A percentile compares a stretch with the other conserved stretches of the same genome.
Conservation (phyloP, 2,113 vertebrate genomes). For the Dipodomys merriami region DNA sequence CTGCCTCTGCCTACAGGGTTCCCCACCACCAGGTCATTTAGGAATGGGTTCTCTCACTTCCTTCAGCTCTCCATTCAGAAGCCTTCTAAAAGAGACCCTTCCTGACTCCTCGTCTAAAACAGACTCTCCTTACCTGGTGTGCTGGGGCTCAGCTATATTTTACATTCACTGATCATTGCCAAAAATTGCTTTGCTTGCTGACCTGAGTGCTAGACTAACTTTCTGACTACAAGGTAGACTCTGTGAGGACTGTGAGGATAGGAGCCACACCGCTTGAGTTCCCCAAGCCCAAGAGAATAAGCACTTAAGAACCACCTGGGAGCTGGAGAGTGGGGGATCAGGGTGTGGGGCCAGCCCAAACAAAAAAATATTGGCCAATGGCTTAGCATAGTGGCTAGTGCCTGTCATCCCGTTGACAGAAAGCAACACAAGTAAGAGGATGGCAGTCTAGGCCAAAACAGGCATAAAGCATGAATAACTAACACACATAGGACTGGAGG, state of each 20-base stretch:
- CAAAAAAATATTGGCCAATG: too few relatives aligned
- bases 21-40: not conserved
- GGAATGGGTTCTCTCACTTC: not conserved
- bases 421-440: too few relatives aligned
- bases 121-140: not conserved
- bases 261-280: not conserved
- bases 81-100: not conserved
- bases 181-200: not conserved
- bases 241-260: rapidly evolving
- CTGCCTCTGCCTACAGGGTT: not conserved
- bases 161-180: not conserved
- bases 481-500: too few relatives aligned
- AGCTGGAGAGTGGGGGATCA: too few relatives aligned
- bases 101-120: not conserved
- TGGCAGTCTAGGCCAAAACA: too few relatives aligned
- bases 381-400: too few relatives aligned
- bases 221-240: not conserved
- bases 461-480: too few relatives aligned
- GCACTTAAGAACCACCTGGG: too few relatives aligned
- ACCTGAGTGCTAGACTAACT: not conserved
- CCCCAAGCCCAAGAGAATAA: not conserved
- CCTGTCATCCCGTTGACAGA: too few relatives aligned
- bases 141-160: not conserved
- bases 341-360: too few relatives aligned
- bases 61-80: not conserved